These are phyloP conservation scores for Semicossyphus pulcher DNA, from an alignment of 2,113 vertebrate genomes.

Conservation along the genomic window DNA sequence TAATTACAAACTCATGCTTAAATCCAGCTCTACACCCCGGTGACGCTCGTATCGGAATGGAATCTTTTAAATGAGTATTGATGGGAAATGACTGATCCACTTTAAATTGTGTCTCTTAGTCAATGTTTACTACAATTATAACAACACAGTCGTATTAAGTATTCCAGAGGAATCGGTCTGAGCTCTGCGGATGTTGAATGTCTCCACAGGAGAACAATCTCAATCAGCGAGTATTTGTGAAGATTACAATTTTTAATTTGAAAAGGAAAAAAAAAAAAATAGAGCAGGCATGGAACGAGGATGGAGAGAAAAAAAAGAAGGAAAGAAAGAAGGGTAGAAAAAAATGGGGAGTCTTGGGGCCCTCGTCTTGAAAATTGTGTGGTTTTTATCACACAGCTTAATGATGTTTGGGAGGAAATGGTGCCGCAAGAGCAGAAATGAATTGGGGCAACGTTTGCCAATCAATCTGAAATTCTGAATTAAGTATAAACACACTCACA, in stretches of 20 bases:
- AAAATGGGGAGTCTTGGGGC: neutral
- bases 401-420: conserved; percentile 15
- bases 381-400: conserved; percentile 22
- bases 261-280: neutral
- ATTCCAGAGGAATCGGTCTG: neutral
- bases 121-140: too few relatives aligned
- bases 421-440: neutral
- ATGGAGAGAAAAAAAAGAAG: neutral
- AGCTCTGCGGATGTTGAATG: neutral
- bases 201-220: neutral
- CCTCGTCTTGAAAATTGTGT: neutral
- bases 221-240: neutral
- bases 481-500: neutral
- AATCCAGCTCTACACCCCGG: neutral
- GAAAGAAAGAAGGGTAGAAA: neutral
- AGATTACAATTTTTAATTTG: neutral
- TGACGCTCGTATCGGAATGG: neutral
- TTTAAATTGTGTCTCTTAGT: neutral
- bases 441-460: conserved; percentile 22
- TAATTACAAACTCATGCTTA: neutral
- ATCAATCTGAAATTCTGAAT: conserved; percentile 20
- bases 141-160: neutral
- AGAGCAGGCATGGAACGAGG: neutral
- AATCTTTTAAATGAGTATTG: neutral
- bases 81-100: neutral